These are phyloP conservation scores for Chauna torquata DNA, from an alignment of 2,113 vertebrate genomes.

Conservation along the genomic window DNA sequence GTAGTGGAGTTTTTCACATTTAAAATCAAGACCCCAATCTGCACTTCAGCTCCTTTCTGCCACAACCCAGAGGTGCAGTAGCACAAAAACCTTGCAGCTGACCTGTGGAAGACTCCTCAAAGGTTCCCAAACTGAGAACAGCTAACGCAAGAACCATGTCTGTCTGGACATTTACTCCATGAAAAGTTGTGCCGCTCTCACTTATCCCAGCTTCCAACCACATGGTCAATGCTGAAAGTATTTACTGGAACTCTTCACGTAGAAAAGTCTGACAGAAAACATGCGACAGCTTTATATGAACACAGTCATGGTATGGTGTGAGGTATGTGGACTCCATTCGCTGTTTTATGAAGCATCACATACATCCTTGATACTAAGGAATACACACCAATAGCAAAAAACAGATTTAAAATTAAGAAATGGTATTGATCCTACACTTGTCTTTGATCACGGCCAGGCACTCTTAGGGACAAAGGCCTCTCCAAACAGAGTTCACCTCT, in stretches of 20 bases:
- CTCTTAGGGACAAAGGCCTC: neutral
- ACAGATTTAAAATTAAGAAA: neutral
- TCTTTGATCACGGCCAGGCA: neutral
- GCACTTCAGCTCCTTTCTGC: neutral
- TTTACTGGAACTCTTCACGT: neutral
- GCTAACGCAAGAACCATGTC: neutral
- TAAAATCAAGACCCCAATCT: neutral
- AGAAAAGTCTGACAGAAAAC: neutral
- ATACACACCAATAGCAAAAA: neutral
- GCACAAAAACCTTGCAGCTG: neutral
- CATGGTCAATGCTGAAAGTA: rapidly evolving
- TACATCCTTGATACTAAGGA: neutral
- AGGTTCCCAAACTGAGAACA: neutral
- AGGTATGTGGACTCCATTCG: rapidly evolving
- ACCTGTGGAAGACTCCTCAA: neutral
- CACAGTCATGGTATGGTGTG: rapidly evolving
- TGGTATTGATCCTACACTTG: neutral
- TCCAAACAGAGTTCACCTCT: neutral
- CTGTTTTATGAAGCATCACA: neutral
- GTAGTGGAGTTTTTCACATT: neutral
- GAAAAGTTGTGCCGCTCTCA: neutral
- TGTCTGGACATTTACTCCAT: no score
- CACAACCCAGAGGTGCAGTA: neutral
- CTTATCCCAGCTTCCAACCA: neutral
- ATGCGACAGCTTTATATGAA: rapidly evolving